Evolutionary conservation across 1,140 invertebrate species (phyloP).

Genomic region (Calosoma granatense): DNA sequence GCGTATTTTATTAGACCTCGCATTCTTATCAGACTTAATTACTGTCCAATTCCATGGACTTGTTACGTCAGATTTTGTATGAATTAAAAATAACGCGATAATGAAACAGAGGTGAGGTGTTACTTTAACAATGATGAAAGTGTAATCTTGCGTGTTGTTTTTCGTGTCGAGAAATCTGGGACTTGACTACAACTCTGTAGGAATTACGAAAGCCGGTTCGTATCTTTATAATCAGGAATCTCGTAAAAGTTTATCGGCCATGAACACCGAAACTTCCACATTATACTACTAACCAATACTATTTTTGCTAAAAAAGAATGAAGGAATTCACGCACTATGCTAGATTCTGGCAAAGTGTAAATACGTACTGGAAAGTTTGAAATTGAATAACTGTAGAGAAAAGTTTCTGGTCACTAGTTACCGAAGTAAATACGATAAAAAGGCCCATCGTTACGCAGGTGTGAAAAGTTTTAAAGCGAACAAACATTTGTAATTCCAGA

Average conservation of each 20-base stretch:
- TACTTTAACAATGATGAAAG: background rate
- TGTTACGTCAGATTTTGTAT: too few species aligned
- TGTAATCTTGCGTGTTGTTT: background rate
- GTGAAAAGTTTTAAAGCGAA: too few species aligned
- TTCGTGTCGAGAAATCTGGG: background rate
- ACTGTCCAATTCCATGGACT: too few species aligned
- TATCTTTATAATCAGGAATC: background rate
- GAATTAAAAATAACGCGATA: too few species aligned
- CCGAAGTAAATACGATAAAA: too few species aligned
- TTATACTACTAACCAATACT: background rate
- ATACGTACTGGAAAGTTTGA: background rate
- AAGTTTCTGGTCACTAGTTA: too few species aligned
- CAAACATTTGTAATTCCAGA: background rate
- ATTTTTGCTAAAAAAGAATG: background rate
- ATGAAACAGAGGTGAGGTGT: background rate
- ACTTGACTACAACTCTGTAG: background rate
- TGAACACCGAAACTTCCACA: constrained; percentile 5
- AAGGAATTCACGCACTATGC: too few species aligned
- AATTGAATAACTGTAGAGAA: background rate
- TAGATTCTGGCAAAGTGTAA: background rate
- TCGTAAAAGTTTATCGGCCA: constrained; percentile 1
- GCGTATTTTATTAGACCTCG: too few species aligned
- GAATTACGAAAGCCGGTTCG: background rate
- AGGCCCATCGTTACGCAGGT: too few species aligned
- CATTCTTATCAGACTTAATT: too few species aligned